A percentile compares a stretch with the other conserved stretches of the same genome.
Conservation (phyloP, 2,888 invertebrate genomes). For the Andrena hattorfiana region DNA sequence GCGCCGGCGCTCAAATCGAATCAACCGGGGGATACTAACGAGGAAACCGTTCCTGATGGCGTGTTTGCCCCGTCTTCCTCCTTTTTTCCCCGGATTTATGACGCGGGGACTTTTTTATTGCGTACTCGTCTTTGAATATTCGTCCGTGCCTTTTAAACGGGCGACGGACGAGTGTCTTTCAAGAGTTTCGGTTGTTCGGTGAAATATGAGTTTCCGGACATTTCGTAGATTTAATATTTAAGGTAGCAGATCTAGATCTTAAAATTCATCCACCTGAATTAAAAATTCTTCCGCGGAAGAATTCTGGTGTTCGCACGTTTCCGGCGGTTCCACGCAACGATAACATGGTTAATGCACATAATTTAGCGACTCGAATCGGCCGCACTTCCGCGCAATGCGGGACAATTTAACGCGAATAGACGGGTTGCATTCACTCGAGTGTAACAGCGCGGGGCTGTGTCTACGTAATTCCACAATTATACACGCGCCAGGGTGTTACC, state of each 20-base stretch:
- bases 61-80: slow-evolving; percentile 53
- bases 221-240: no score
- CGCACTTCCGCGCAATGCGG: slow-evolving; percentile 1
- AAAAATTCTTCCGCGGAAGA: background rate
- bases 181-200: background rate
- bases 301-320: background rate
- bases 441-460: slow-evolving; percentile 35
- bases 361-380: slow-evolving; percentile 31
- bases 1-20: slow-evolving; percentile 76
- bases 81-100: slow-evolving; percentile 44
- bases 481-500: slow-evolving; percentile 35
- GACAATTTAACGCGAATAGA: slow-evolving; percentile 41
- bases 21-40: slow-evolving; percentile 74
- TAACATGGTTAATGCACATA: slow-evolving; percentile 17
- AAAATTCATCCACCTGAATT: background rate
- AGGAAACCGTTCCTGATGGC: slow-evolving; percentile 73
- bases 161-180: background rate
- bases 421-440: slow-evolving; percentile 20
- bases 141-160: background rate
- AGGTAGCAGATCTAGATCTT: background rate
- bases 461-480: slow-evolving; percentile 67
- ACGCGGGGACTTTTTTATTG: slow-evolving; percentile 17
- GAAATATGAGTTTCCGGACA: background rate
- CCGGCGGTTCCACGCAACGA: background rate
- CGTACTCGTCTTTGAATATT: slow-evolving; percentile 13